These are phyloP conservation scores for Urocitellus parryii DNA, from an alignment of 2,113 vertebrate species.

Conservation along the genomic window DNA sequence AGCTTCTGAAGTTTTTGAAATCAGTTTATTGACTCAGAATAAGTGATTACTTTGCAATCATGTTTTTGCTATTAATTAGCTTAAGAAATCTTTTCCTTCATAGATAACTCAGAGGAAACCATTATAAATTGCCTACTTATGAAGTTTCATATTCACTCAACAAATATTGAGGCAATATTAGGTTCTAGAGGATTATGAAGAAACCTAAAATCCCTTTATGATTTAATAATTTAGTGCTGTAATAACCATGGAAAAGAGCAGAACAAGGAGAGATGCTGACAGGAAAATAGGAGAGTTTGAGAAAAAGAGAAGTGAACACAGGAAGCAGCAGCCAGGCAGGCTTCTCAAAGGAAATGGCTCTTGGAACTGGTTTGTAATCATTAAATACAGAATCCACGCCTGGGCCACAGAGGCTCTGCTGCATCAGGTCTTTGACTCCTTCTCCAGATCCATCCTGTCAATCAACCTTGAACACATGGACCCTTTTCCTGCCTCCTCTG, in stretches of 20 bases:
- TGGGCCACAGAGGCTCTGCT: neutral
- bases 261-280: neutral
- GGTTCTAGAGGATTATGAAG: conserved; percentile 19
- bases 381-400: neutral
- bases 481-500: neutral
- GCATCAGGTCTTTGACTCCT: neutral
- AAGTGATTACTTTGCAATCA: neutral
- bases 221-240: neutral
- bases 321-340: neutral
- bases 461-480: neutral
- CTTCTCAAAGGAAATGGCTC: neutral
- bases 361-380: neutral
- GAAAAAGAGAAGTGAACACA: neutral
- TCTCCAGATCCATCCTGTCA: neutral
- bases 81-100: conserved; percentile 44
- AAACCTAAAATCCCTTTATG: neutral
- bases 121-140: neutral
- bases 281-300: neutral
- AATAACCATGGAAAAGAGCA: neutral
- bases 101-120: neutral
- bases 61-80: conserved; percentile 60
- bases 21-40: conserved; percentile 44
- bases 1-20: conserved; percentile 39
- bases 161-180: neutral
- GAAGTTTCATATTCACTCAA: conserved; percentile 9